Conservation (phyloP, 2,797 vertebrate species). For the Perodicticus potto region DNA sequence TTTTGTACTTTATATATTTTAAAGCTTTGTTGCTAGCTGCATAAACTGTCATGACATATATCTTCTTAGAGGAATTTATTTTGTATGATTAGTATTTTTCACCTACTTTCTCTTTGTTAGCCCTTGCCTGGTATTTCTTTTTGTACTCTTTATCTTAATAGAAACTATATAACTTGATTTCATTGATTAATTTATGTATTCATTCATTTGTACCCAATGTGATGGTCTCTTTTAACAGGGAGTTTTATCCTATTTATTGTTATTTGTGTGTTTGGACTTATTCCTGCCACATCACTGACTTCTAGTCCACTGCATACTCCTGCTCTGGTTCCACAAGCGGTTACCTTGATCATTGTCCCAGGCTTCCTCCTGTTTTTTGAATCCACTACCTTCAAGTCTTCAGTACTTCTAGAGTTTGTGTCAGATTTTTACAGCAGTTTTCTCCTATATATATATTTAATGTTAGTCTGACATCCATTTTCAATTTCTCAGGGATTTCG, state of each 20-base stretch:
- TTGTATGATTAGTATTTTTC: constrained; percentile 24
- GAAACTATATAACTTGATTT: not conserved
- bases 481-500: not conserved
- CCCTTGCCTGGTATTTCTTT: not conserved
- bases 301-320: not conserved
- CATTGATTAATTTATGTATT: not conserved
- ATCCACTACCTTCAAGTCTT: not conserved
- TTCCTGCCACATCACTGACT: constrained; percentile 5
- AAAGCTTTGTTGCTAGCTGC: not conserved
- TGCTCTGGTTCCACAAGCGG: not conserved
- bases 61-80: constrained; percentile 9
- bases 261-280: constrained; percentile 22
- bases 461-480: not conserved
- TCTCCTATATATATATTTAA: not conserved
- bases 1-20: not conserved
- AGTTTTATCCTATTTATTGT: constrained; percentile 24
- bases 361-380: not conserved
- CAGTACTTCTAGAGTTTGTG: not conserved
- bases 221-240: not conserved
- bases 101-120: not conserved
- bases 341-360: not conserved
- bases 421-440: not conserved
- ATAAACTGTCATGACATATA: not conserved
- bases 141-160: not conserved
- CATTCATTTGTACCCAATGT: not conserved